Base-by-base conservation (phyloP, 1,140 invertebrate species). In the Ruditapes philippinarum region DNA sequence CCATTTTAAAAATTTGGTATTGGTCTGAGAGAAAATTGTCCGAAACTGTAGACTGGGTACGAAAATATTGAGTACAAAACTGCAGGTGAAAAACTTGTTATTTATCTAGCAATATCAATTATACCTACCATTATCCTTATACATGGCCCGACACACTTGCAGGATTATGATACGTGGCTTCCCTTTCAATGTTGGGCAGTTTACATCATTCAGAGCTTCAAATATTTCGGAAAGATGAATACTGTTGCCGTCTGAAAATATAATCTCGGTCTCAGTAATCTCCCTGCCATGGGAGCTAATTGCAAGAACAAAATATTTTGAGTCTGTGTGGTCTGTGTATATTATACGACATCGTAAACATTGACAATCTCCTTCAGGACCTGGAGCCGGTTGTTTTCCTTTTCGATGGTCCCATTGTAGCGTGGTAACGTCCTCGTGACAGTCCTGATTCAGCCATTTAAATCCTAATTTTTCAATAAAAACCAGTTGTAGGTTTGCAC, bases 211-310 rank as follows among this genome's bases (percentile, higher is more conserved):
- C 25, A 60, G 25, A 5, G 57, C 57, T n/a, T 60, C 17, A 60
- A 60, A n/a, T 60, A 60, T 28, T 28, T 60, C 57, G n/a, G 17
- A n/a, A n/a, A 60, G 57, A n/a, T n/a, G n/a, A n/a, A 60, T 17
- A n/a, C 57, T 60, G 14, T 28, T 28, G 9, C 57, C 57, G 22
- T 60, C 57, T 11, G 57, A 60, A n/a, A 60, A 60, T 60, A 60
- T 60, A 14, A 60, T 60, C 57, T 60, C 62, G 7, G 62, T 65
- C 28, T 65, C 62, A 3, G 62, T 31, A 4, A 65, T 5, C 25
- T 65, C 62, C 7, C 62, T n/a, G 11, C 62, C 62, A 31, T 65
- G 62, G 14, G 62, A 65, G n/a, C 62, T 65, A 36, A 65, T 65
- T 65, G 62, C 62, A 19, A 65, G 62, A 36, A 65, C 62, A 36